Evolutionary conservation across 2,888 invertebrate species (phyloP).

Genomic region (Eurois occulta): DNA sequence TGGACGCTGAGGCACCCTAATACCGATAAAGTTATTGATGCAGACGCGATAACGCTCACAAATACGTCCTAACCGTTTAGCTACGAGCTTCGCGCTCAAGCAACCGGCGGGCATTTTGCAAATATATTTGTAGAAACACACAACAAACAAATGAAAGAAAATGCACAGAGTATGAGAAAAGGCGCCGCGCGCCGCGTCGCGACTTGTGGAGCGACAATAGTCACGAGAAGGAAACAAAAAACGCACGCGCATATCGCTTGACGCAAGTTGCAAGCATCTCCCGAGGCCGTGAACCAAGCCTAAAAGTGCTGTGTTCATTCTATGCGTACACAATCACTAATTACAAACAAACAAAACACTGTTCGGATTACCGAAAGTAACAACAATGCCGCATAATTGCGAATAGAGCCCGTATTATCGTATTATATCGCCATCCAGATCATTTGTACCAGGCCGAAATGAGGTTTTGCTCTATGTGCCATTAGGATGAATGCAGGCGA

Average conservation of each 20-base stretch:
- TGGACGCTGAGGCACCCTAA: background rate
- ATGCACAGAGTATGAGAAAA: background rate
- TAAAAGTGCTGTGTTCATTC: background rate
- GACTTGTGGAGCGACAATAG: background rate
- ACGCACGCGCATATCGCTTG: background rate
- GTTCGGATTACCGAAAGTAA: conserved; percentile 27
- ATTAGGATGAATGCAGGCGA: conserved; percentile 67
- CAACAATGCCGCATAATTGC: conserved; percentile 44
- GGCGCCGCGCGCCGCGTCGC: too few relatives aligned
- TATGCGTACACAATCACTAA: conserved; percentile 3
- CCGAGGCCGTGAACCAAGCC: background rate
- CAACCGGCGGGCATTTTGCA: background rate
- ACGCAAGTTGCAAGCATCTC: background rate
- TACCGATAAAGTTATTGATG: background rate
- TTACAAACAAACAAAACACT: conserved; percentile 30
- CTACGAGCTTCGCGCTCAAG: background rate
- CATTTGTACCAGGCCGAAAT: conserved; percentile 57
- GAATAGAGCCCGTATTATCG: conserved; percentile 42
- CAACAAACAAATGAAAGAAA: background rate
- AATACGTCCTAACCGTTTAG: background rate
- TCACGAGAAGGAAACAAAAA: background rate
- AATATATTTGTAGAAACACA: too few relatives aligned
- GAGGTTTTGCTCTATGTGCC: conserved; percentile 59
- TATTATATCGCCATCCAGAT: conserved; percentile 47
- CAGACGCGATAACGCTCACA: conserved; percentile 12